These are phyloP conservation scores for Chaetodon trifasciatus DNA, from an alignment of 2,797 vertebrate species.

Conservation along the genomic window DNA sequence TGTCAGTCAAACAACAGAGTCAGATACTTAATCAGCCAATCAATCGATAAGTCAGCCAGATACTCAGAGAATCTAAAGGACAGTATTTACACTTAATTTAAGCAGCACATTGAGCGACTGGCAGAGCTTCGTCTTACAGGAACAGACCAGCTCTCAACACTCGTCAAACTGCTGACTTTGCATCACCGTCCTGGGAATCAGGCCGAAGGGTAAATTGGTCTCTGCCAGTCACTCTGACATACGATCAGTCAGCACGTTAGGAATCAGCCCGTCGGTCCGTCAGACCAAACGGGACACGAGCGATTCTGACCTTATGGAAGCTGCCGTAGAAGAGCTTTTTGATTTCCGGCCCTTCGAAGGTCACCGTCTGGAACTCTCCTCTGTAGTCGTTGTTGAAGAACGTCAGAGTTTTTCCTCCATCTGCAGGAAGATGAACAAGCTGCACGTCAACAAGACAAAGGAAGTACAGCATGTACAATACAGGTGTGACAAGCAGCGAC, in stretches of 20 bases:
- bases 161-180: too few relatives aligned
- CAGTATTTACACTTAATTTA: not conserved
- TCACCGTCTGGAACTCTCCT: conserved; percentile 94
- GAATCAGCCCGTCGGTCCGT: not conserved
- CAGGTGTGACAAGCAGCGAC: not conserved
- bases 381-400: conserved; percentile 96
- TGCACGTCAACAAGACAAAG: not conserved
- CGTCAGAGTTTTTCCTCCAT: conserved; percentile 94
- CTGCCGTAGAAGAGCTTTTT: conserved; percentile 95
- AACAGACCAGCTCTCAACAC: too few relatives aligned
- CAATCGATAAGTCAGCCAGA: not conserved
- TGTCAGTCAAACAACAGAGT: not conserved
- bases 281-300: too few relatives aligned
- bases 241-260: fast-evolving
- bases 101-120: not conserved
- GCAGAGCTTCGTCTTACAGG: too few relatives aligned
- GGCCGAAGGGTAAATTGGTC: fast-evolving
- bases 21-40: not conserved
- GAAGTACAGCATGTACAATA: too few relatives aligned
- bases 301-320: conserved; percentile 93
- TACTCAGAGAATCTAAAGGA: not conserved
- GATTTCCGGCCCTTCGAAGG: conserved; percentile 94
- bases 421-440: conserved; percentile 74
- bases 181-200: not conserved
- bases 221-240: not conserved